Percentiles rank a stretch among this genome's conserved stretches.
phyloP scores from a whole-genome alignment of 2,888 invertebrate species.

The Rhamnusium bicolor region DNA sequence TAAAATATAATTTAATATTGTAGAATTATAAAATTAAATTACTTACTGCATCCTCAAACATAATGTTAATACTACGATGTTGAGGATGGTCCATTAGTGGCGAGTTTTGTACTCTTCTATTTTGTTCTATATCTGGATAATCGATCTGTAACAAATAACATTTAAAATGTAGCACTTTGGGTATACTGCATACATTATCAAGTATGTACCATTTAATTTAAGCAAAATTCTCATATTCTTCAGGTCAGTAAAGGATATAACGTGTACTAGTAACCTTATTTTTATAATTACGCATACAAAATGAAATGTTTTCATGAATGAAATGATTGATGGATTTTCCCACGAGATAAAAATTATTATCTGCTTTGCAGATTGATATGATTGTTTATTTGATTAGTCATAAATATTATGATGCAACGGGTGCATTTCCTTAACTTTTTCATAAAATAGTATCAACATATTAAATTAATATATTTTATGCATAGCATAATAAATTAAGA shows the following conservation, averaged over 20 bases:
- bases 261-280: not conserved
- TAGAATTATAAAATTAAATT: constrained; percentile 32
- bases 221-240: not conserved
- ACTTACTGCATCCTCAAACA: constrained; percentile 68
- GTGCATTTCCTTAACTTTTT: not conserved
- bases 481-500: too few species aligned
- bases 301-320: not conserved
- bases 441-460: too few species aligned
- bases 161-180: not conserved
- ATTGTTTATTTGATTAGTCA: not conserved
- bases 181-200: not conserved
- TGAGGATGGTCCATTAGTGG: constrained; percentile 68
- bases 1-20: not conserved
- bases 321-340: not conserved
- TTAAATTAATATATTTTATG: too few species aligned
- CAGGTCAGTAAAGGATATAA: not conserved
- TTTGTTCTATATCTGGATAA: constrained; percentile 76
- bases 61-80: constrained; percentile 66
- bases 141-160: constrained; percentile 76
- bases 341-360: not conserved
- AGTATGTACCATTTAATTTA: not conserved
- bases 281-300: not conserved
- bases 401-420: not conserved
- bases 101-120: constrained; percentile 65
- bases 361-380: not conserved